Base-by-base conservation (phyloP, 1,140 invertebrate genomes). In the Drosophila ogumai region DNA sequence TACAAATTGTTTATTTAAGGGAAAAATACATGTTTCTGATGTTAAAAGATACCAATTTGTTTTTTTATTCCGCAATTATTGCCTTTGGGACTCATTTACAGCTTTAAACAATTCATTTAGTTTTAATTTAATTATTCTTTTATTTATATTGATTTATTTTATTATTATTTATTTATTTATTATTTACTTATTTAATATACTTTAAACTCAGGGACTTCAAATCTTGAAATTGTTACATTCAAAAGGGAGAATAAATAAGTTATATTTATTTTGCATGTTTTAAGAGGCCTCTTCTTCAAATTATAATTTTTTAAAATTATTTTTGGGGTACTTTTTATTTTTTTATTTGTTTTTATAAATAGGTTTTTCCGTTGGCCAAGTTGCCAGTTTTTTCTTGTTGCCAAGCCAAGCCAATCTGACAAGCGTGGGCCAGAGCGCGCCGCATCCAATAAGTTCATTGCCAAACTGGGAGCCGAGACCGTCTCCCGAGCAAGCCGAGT, bases 371-470 rank as follows among this genome's bases (percentile, higher is more conserved):
- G 9, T 15, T 6, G 43, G 8, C 31, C 31, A 60, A 25, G n/a
- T 65, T 28, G 46, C 13, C 46, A 44, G 60, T 9, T 54, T 55
- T n/a, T 36, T 19, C 8, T n/a, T 55, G 52, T 55, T 55, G 52
- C 52, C 52, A 55, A 38, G 52, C 8, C 8, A 55, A 46, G 34
- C 47, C 50, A 43, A 66, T 69, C 66, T 66, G 66, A n/a, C 40
- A 54, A 38, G 22, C 43, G 47, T 63, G 36, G 63, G 66, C 47
- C 61, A 69, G 22, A 28, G 66, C 61, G 32, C 41, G 32, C 34
- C 47, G 55, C 71, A 55, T 55, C 69, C 71, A 73, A 74, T 74
- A 74, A 74, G 71, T 73, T 74, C 71, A 74, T 73, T 74, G 71
- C 71, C 71, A 74, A 72, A 38, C 38, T 38, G 8, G 68, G 34